Evolutionary conservation across 2,113 vertebrate genomes (phyloP).

Genomic region (Pelecanus crispus): DNA sequence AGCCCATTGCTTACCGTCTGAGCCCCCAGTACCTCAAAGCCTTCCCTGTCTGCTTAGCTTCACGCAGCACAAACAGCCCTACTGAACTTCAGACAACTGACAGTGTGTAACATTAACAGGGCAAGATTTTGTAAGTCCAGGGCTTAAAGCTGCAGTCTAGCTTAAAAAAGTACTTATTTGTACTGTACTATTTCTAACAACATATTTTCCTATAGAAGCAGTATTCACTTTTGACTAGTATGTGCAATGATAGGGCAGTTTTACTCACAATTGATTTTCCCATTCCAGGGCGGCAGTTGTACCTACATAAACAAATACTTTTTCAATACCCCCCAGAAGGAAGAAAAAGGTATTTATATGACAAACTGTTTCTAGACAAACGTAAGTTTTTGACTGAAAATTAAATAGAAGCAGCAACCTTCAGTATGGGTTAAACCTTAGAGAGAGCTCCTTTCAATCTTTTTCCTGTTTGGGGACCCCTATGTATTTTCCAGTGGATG

Average conservation of each 20-base stretch:
- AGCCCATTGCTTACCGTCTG: neutral
- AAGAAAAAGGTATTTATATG: neutral
- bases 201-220: neutral
- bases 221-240: neutral
- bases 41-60: neutral
- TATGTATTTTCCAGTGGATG: neutral
- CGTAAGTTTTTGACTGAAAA: neutral
- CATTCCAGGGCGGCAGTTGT: neutral
- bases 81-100: neutral
- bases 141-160: neutral
- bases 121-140: neutral
- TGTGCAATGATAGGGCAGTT: neutral
- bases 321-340: neutral
- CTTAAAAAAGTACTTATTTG: neutral
- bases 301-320: neutral
- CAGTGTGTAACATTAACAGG: neutral
- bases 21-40: neutral
- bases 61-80: neutral
- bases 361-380: neutral
- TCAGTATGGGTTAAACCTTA: neutral
- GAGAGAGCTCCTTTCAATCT: neutral
- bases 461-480: neutral
- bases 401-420: neutral
- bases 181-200: neutral
- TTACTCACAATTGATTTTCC: neutral